phyloP scores from a whole-genome alignment of 2,888 invertebrate genomes.

The Drosophila algonquin region DNA sequence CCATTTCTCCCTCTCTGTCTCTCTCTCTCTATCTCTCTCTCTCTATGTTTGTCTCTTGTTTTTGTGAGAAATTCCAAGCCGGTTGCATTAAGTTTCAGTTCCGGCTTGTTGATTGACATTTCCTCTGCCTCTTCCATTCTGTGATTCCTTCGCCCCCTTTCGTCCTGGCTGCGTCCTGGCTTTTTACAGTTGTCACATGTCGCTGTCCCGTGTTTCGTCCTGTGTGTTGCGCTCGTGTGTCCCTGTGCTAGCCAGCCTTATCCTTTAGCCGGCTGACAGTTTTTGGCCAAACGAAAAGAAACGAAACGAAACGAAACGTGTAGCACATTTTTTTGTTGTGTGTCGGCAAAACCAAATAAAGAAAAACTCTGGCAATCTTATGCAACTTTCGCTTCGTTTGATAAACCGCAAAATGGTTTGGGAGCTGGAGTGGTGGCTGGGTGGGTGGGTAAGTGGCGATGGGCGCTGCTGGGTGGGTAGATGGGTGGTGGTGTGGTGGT shows the following conservation, averaged over 20 bases:
- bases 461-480: neutral
- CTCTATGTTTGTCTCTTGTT: constrained; percentile 12
- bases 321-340: constrained; percentile 19
- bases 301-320: neutral
- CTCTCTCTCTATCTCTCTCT: neutral
- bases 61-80: constrained; percentile 50
- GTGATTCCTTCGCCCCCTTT: neutral
- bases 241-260: constrained; percentile 4
- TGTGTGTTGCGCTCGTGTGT: neutral
- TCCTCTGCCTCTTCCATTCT: constrained; percentile 43
- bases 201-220: neutral
- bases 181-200: constrained; percentile 1
- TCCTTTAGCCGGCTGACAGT: constrained; percentile 39
- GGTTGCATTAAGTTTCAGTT: constrained; percentile 72
- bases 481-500: constrained; percentile 3
- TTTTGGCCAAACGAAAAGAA: constrained; percentile 16
- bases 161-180: neutral
- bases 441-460: neutral
- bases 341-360: constrained; percentile 3
- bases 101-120: constrained; percentile 78
- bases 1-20: neutral
- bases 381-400: constrained; percentile 59
- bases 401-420: constrained; percentile 49
- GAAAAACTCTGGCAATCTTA: constrained; percentile 46
- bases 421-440: constrained; percentile 9